Evolutionary conservation across 2,888 invertebrate species (phyloP).

Genomic region (Lottia scabra): DNA sequence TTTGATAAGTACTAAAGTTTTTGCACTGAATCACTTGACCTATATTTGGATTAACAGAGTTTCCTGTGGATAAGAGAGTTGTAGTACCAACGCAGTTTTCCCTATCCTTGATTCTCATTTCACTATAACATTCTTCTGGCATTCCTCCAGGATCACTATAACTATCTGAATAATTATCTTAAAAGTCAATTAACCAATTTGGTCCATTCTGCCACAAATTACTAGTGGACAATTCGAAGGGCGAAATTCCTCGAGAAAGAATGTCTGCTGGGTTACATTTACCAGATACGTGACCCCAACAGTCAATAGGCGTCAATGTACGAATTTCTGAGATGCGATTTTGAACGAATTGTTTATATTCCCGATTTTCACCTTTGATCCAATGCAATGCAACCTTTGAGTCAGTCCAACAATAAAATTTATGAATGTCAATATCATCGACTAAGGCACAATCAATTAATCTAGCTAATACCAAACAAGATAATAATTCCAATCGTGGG

Average conservation of each 20-base stretch:
- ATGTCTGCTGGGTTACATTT: background rate
- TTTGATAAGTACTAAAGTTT: background rate
- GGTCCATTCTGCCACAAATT: background rate
- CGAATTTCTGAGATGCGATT: background rate
- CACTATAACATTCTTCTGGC: background rate
- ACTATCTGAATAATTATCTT: background rate
- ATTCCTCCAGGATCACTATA: background rate
- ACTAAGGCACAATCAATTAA: background rate
- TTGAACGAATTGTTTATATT: background rate
- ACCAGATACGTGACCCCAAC: too few relatives aligned
- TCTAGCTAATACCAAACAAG: background rate
- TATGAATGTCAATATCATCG: background rate
- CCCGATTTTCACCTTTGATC: background rate
- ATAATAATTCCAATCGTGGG: background rate
- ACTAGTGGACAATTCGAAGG: background rate
- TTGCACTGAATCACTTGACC: background rate
- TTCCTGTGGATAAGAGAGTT: background rate
- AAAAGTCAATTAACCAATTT: background rate
- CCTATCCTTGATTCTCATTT: background rate
- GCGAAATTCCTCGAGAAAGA: background rate
- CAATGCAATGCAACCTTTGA: background rate
- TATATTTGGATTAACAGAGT: background rate
- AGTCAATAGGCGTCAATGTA: background rate
- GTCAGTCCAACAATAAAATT: background rate
- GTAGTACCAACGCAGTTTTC: background rate